Evolutionary conservation across 2,113 vertebrate species (phyloP).

Genomic region (Deroptyus accipitrinus): DNA sequence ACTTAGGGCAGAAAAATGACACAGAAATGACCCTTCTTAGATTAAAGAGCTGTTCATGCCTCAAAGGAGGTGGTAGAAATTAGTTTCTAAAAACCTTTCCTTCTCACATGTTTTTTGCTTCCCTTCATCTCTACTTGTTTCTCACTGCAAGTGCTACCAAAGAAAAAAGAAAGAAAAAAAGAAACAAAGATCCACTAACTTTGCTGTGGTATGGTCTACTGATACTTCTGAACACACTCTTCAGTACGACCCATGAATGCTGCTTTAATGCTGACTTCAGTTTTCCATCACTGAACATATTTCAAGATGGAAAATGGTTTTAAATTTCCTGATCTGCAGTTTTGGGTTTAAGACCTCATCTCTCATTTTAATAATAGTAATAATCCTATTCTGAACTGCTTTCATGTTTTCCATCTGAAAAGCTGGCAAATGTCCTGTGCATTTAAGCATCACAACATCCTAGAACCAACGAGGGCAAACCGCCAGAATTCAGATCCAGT

Average conservation of each 20-base stretch:
- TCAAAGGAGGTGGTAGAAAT: not conserved
- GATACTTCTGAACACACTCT: not conserved
- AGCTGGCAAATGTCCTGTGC: not conserved
- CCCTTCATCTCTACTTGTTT: not conserved
- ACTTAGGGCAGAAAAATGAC: not conserved
- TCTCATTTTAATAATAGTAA: not conserved
- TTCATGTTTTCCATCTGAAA: not conserved
- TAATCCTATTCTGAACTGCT: not conserved
- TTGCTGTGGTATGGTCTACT: not conserved
- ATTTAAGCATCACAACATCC: not conserved
- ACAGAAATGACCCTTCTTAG: not conserved
- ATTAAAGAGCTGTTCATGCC: not conserved
- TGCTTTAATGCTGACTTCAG: not conserved
- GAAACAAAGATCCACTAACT: not conserved
- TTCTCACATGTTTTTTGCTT: not conserved
- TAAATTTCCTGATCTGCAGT: not conserved
- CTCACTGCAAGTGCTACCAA: not conserved
- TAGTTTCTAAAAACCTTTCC: not conserved
- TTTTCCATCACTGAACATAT: rapidly evolving
- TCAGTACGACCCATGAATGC: not conserved
- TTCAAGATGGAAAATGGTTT: not conserved
- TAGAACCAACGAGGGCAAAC: not conserved
- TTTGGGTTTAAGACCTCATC: not conserved
- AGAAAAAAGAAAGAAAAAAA: not conserved
- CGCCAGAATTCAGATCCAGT: not conserved